Base-by-base conservation (phyloP, 2,888 invertebrate genomes). In the Caenorhabditis becei region DNA sequence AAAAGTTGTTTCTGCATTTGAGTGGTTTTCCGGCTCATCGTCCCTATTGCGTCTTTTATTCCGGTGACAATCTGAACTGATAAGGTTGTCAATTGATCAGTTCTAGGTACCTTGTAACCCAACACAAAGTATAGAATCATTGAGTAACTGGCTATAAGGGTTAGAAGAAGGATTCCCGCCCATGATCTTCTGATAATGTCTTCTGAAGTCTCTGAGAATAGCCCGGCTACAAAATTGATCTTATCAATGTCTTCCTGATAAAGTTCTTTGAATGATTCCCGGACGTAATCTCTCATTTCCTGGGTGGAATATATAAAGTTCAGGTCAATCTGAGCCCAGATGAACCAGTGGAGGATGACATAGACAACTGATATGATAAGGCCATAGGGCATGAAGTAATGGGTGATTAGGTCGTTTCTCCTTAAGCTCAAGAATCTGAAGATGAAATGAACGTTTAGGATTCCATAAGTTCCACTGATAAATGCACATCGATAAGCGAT, bases 1-100 rank as follows among this genome's bases (percentile, higher is more conserved):
- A 70, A 59, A 2, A 70, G 69, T 18, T 69, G 69, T 35, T 69
- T 69, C 35, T 69, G 69, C 69, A 69, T 69, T 16, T 58, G 69
- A 23, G 69, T 35, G 0, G 69, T 69, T 32, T 58, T 44, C 11
- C 32, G 41, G 58, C 58, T 69, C 69, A 69, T 58, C 35, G 69
- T 49, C n/a, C 47, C 26, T 49, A 44, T 47, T 8, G 58, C 20
- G n/a, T 44, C 44, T 32, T 69, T 47, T 44, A 69, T n/a, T 20
- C 69, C 69, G 2, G 35, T 58, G 28, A 69, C 49, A 20, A 69
- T 69, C 69, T 69, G 44, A 35, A 47, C n/a, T n/a, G n/a, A n/a
- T n/a, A n/a, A n/a, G n/a, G n/a, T n/a, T n/a, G n/a, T n/a, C n/a
- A n/a, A n/a, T n/a, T n/a, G n/a, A n/a, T n/a, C n/a, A n/a, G n/a